Evolutionary conservation across 2,113 vertebrate genomes (phyloP).

Genomic region (Gila orcuttii): DNA sequence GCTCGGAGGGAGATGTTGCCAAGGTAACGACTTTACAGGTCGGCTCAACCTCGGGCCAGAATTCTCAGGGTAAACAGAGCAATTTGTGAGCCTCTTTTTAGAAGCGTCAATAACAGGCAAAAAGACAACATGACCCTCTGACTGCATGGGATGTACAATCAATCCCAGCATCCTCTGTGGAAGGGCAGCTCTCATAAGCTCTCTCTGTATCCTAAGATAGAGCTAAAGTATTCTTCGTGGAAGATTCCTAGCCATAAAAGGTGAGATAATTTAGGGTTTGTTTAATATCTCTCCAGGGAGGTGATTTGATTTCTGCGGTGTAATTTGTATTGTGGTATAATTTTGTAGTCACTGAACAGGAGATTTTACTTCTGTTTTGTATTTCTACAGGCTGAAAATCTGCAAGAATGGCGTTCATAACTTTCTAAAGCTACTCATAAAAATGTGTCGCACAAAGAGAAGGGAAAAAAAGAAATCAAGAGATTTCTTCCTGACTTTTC

Average conservation of each 20-base stretch:
- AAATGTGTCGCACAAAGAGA: neutral
- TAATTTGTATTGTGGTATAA: constrained; percentile 25
- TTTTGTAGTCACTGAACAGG: constrained; percentile 5
- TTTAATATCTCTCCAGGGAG: neutral
- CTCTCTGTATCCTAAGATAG: neutral
- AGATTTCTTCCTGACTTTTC: constrained; percentile 21
- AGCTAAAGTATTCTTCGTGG: neutral
- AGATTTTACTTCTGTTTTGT: constrained; percentile 1
- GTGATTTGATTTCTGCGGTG: constrained; percentile 12
- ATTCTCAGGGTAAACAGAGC: constrained; percentile 55
- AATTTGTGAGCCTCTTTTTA: constrained; percentile 57
- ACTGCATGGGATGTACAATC: constrained; percentile 27
- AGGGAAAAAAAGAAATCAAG: neutral
- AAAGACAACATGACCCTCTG: constrained; percentile 49
- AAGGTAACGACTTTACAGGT: constrained; percentile 53
- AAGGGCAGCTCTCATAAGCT: neutral
- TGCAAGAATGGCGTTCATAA: constrained; percentile 26
- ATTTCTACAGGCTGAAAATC: constrained; percentile 21
- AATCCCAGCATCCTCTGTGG: constrained; percentile 34
- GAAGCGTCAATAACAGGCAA: constrained; percentile 57
- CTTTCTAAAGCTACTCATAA: constrained; percentile 38
- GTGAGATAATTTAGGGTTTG: constrained; percentile 8
- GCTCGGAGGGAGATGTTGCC: constrained; percentile 54
- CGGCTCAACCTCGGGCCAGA: constrained; percentile 46
- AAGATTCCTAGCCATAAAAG: neutral